Conservation (phyloP, 2,888 invertebrate species). For the Leucania comma region DNA sequence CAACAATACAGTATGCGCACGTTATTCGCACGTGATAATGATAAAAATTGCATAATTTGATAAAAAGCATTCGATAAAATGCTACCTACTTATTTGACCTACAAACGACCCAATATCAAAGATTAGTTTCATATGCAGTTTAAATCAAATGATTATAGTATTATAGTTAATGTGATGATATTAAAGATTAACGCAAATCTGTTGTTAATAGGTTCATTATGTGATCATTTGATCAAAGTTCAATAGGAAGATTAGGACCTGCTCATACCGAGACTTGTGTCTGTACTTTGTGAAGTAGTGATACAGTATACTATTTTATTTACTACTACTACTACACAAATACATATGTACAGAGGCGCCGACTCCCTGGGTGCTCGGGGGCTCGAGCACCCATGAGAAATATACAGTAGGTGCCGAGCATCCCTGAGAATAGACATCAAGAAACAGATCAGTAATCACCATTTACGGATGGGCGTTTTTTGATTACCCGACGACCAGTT, state of each 20-base stretch:
- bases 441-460: no score
- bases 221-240: slow-evolving; percentile 29
- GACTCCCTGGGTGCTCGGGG: no score
- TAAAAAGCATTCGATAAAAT: slow-evolving; percentile 14
- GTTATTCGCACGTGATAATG: slow-evolving; percentile 1
- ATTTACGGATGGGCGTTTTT: no score
- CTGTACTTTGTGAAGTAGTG: background rate
- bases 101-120: slow-evolving; percentile 32
- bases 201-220: background rate
- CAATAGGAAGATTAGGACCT: background rate
- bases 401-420: no score
- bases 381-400: no score
- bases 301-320: background rate
- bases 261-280: background rate
- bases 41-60: slow-evolving; percentile 15
- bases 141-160: slow-evolving; percentile 17
- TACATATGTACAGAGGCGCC: no score
- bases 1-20: background rate
- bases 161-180: background rate
- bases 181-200: slow-evolving; percentile 16
- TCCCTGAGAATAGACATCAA: no score
- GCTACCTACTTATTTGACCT: slow-evolving; percentile 22
- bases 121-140: slow-evolving; percentile 18
- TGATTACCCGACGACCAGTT: no score
- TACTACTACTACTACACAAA: background rate